Evolutionary conservation across 37 sponge, comb jelly and placozoan species (phyloP).

Genomic region (Crambe crambe): DNA sequence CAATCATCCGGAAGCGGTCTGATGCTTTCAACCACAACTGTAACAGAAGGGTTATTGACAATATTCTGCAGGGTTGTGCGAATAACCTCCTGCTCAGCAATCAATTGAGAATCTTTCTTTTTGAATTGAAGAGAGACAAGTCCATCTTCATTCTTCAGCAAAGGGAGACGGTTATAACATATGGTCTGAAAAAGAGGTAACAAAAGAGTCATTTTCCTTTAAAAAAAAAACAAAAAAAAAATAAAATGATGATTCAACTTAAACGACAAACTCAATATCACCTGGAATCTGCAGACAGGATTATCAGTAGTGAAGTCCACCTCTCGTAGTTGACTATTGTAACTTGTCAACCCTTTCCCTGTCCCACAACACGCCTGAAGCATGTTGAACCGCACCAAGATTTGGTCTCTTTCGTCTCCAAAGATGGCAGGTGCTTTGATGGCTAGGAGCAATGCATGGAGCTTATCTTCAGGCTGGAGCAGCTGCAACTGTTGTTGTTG

Average conservation of each 20-base stretch:
- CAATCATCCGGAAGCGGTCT: conserved; percentile 72
- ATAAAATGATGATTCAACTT: too few relatives aligned
- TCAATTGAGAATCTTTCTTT: conserved; percentile 51
- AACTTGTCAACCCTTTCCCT: conserved; percentile 76
- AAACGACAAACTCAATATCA: background rate
- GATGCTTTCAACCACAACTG: conserved; percentile 65
- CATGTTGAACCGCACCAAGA: conserved; percentile 86
- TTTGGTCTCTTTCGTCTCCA: conserved; percentile 84
- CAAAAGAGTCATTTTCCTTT: too few relatives aligned
- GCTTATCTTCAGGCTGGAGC: background rate
- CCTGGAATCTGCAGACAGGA: conserved; percentile 71
- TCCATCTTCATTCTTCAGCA: conserved; percentile 83
- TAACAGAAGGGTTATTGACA: conserved; percentile 32
- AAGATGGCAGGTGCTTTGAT: conserved; percentile 82
- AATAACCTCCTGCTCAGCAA: conserved; percentile 34
- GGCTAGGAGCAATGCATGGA: conserved; percentile 48
- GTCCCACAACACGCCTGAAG: conserved; percentile 73
- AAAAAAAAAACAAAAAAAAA: too few relatives aligned
- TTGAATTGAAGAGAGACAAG: conserved; percentile 77
- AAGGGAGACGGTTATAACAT: conserved; percentile 78
- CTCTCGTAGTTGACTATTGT: conserved; percentile 43
- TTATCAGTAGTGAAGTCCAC: conserved; percentile 79
- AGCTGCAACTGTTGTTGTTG: conserved; percentile 23
- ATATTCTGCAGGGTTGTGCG: conserved; percentile 33
- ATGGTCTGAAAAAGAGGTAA: conserved; percentile 42